phyloP scores from a whole-genome alignment of 1,140 invertebrate species.

The Procambarus clarkii region DNA sequence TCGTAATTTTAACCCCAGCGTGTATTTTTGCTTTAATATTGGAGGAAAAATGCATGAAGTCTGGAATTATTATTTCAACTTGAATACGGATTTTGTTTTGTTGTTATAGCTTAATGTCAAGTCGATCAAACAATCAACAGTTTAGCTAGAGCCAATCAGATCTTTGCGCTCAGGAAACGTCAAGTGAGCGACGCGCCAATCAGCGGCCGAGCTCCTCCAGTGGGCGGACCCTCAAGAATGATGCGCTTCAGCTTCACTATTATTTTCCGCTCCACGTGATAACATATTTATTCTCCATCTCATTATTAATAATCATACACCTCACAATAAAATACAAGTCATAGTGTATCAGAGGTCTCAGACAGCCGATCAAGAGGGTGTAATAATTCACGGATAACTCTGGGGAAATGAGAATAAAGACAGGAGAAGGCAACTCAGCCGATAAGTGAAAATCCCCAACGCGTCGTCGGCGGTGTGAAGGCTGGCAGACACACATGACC shows the following conservation, averaged over 20 bases:
- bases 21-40: too few relatives aligned
- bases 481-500: constrained; percentile 42
- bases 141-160: constrained; percentile 43
- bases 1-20: too few relatives aligned
- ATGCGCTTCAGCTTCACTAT: constrained; percentile 63
- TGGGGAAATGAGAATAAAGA: constrained; percentile 18
- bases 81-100: background rate
- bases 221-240: constrained; percentile 51
- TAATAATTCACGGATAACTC: constrained; percentile 22
- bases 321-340: constrained; percentile 68
- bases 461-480: constrained; percentile 46
- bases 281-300: constrained; percentile 70
- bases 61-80: background rate
- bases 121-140: constrained; percentile 57
- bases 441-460: constrained; percentile 61
- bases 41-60: background rate
- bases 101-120: background rate
- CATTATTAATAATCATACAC: constrained; percentile 69
- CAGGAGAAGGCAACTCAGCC: constrained; percentile 50
- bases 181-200: constrained; percentile 43
- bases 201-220: background rate
- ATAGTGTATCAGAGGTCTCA: constrained; percentile 48
- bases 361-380: constrained; percentile 12
- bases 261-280: constrained; percentile 68
- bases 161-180: constrained; percentile 13